These are phyloP conservation scores for Synanceia verrucosa DNA, from an alignment of 2,797 vertebrate genomes.

Conservation along the genomic window DNA sequence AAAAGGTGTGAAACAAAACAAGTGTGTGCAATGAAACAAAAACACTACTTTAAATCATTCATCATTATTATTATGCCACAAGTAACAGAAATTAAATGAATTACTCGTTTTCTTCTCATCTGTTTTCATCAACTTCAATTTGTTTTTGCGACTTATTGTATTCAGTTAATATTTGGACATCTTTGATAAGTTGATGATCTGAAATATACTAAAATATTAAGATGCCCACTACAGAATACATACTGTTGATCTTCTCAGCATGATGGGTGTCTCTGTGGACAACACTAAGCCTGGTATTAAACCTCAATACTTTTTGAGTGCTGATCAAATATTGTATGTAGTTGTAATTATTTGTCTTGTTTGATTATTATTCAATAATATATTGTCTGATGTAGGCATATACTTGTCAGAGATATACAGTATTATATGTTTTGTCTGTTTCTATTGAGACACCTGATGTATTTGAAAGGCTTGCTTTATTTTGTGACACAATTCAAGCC, in stretches of 20 bases:
- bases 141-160: neutral
- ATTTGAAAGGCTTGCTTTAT: neutral
- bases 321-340: neutral
- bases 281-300: neutral
- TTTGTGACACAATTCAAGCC: neutral
- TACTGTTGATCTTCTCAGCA: neutral
- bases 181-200: neutral
- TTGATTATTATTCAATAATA: neutral
- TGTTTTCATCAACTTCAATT: neutral
- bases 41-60: neutral
- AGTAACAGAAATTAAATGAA: neutral
- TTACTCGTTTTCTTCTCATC: neutral
- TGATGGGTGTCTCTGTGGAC: neutral
- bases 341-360: neutral
- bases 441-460: neutral
- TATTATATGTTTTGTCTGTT: neutral
- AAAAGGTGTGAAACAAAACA: neutral
- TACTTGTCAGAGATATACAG: neutral
- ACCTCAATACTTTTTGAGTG: neutral
- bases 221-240: no score
- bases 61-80: neutral
- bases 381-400: neutral
- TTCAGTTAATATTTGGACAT: neutral
- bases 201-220: neutral
- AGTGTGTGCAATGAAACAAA: neutral